phyloP scores from a whole-genome alignment of 2,113 vertebrate genomes.

The Syngnathus floridae region DNA sequence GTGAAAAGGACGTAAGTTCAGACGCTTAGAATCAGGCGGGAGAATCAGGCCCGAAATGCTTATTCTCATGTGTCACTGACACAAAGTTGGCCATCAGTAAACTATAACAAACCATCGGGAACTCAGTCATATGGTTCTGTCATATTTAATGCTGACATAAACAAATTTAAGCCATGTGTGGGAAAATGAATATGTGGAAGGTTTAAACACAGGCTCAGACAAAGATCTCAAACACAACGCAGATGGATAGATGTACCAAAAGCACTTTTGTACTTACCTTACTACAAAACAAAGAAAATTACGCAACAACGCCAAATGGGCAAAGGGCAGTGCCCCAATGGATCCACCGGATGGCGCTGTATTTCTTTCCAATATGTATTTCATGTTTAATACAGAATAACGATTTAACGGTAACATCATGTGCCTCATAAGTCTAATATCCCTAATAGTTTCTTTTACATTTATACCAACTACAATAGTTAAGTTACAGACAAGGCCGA shows the following conservation, averaged over 20 bases:
- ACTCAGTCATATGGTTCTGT: conserved; percentile 3
- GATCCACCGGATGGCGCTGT: background rate
- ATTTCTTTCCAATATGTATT: background rate
- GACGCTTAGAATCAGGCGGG: too few species aligned
- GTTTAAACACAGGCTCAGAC: background rate
- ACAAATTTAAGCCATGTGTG: conserved; percentile 2
- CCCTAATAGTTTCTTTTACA: too few species aligned
- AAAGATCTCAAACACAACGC: background rate
- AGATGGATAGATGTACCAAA: background rate
- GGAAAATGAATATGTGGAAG: background rate
- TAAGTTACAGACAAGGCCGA: too few species aligned
- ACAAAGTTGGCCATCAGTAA: background rate
- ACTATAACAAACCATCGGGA: background rate
- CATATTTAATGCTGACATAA: background rate
- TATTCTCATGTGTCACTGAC: background rate
- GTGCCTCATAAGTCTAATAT: too few species aligned
- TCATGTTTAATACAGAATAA: background rate
- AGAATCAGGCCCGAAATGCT: background rate
- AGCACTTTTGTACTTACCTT: background rate
- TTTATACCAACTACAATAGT: too few species aligned
- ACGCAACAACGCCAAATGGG: background rate
- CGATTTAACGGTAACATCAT: too few species aligned
- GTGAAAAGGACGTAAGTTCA: background rate
- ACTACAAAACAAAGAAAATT: background rate
- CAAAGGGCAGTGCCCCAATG: background rate